Conservation (phyloP, 37 sponge, comb jelly and placozoan species). For the Oscarella lobularis region DNA sequence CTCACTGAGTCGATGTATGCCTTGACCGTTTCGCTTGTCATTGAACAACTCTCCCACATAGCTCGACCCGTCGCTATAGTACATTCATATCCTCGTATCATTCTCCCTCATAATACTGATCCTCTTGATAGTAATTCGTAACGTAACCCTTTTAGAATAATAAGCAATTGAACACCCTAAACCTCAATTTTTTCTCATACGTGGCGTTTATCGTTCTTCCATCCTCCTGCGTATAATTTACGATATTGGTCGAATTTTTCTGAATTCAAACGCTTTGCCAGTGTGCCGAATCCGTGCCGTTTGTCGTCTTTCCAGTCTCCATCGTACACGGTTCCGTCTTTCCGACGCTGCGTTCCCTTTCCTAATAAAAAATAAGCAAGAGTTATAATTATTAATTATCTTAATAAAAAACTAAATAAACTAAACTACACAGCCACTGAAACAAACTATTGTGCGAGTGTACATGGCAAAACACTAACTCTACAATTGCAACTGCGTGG, state of each 20-base stretch:
- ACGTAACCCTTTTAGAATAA: constrained; percentile 69
- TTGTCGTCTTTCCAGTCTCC: constrained; percentile 81
- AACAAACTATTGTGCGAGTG: no score
- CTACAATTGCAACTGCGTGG: no score
- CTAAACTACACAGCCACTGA: no score
- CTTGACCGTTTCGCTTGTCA: constrained; percentile 64
- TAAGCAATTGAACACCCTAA: no score
- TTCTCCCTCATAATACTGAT: constrained; percentile 95
- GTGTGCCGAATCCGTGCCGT: constrained; percentile 79
- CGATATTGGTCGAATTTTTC: background rate
- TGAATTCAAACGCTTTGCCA: no score
- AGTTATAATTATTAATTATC: no score
- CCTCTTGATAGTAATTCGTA: constrained; percentile 55
- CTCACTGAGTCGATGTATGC: constrained; percentile 55
- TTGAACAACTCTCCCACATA: constrained; percentile 95
- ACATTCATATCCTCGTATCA: constrained; percentile 89
- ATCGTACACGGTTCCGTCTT: constrained; percentile 62
- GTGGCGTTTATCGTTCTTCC: constrained; percentile 93
- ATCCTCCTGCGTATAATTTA: constrained; percentile 89
- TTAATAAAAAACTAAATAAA: no score
- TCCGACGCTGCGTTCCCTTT: constrained; percentile 63
- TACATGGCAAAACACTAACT: no score
- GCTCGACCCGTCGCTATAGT: constrained; percentile 75
- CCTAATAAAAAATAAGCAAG: no score
- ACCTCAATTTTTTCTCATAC: no score